Evolutionary conservation across 92 coral and sea anemone genomes (phyloP).

Genomic region (Phenganax subtilis): DNA sequence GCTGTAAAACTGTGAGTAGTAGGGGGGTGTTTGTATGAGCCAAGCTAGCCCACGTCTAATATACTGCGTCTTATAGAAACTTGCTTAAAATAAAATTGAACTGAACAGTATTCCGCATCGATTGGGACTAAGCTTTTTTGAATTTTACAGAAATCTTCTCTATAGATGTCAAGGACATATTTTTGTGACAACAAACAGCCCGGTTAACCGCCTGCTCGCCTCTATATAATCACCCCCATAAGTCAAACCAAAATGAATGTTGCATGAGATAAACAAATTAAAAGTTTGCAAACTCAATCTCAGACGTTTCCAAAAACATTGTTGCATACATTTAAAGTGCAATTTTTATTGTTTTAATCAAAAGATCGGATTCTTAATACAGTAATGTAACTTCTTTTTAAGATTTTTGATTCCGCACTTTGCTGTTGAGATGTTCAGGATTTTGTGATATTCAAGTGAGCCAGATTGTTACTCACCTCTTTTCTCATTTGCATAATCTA

Average conservation of each 20-base stretch:
- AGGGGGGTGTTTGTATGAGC: not conserved
- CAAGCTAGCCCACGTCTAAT: too few species aligned
- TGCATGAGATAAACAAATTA: not conserved
- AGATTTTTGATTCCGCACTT: not conserved
- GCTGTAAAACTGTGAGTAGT: not conserved
- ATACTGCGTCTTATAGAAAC: too few species aligned
- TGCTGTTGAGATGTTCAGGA: too few species aligned
- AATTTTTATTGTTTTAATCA: not conserved
- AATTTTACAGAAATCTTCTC: not conserved
- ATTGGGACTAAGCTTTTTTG: not conserved
- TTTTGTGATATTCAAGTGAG: too few species aligned
- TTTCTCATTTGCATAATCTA: too few species aligned
- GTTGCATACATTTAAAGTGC: not conserved
- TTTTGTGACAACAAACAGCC: not conserved
- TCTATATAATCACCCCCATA: not conserved
- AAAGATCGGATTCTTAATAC: not conserved
- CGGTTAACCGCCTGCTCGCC: not conserved
- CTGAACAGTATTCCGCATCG: not conserved
- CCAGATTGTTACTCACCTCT: too few species aligned
- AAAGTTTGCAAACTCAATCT: not conserved
- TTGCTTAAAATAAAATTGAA: not conserved
- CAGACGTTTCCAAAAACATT: not conserved
- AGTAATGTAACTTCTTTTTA: not conserved
- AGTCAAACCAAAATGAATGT: not conserved
- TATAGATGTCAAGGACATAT: not conserved